Conservation (phyloP, 1,140 invertebrate genomes). For the Eriocheir sinensis region DNA sequence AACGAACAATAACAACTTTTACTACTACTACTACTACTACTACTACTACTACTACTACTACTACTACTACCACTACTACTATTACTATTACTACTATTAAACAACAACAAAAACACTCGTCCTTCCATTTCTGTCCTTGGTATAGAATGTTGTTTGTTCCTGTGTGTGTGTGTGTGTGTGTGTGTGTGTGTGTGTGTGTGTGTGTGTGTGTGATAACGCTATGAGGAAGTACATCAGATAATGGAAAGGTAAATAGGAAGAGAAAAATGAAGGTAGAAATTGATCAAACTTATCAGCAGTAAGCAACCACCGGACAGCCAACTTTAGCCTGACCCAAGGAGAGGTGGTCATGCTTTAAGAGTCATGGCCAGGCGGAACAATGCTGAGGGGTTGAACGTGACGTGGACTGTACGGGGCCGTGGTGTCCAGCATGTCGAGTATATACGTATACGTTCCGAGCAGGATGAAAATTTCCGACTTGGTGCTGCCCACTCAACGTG, state of each 20-base stretch:
- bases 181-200: not conserved
- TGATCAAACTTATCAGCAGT: too few species aligned
- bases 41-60: slow-evolving; percentile 25
- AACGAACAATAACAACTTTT: not conserved
- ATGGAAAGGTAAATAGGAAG: not conserved
- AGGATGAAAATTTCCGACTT: too few species aligned
- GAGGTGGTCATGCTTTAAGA: too few species aligned
- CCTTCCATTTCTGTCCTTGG: not conserved
- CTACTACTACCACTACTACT: not conserved
- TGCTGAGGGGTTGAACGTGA: too few species aligned
- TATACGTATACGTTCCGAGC: too few species aligned
- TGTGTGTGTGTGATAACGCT: not conserved
- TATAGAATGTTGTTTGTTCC: not conserved
- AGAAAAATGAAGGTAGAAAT: too few species aligned
- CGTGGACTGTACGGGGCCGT: too few species aligned
- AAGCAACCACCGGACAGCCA: too few species aligned
- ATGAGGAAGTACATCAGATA: not conserved
- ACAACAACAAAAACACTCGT: not conserved
- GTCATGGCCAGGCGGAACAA: too few species aligned
- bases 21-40: not conserved
- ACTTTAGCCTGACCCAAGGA: too few species aligned
- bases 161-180: slow-evolving; percentile 3
- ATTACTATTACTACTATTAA: slow-evolving; percentile 10
- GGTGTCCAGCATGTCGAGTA: too few species aligned
- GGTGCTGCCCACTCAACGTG: too few species aligned